phyloP scores from a whole-genome alignment of 2,797 vertebrate species.

The Eremophila alpestris region DNA sequence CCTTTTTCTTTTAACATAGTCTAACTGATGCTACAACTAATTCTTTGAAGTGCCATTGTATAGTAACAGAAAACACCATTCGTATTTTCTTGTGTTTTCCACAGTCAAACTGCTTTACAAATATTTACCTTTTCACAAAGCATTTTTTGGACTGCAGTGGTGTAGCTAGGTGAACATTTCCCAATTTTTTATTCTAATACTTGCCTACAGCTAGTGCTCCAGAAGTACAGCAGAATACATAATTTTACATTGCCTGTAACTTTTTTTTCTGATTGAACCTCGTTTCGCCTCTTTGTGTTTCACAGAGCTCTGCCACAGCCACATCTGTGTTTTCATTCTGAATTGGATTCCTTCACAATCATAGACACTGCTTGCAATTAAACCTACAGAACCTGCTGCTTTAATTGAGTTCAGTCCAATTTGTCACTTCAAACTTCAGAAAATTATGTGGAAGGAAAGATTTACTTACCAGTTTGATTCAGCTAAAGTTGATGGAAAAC shows the following conservation, averaged over 20 bases:
- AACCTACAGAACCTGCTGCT: conserved; percentile 62
- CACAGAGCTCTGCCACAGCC: neutral
- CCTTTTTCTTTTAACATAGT: neutral
- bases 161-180: neutral
- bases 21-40: conserved; percentile 25
- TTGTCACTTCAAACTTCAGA: conserved; percentile 74
- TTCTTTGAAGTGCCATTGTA: conserved; percentile 39
- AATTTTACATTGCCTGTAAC: neutral
- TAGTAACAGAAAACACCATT: neutral
- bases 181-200: neutral
- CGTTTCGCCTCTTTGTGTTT: neutral
- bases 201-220: neutral
- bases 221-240: neutral
- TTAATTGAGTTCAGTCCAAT: conserved; percentile 77
- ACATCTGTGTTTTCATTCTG: conserved; percentile 50
- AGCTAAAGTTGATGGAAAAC: conserved; percentile 70
- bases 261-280: conserved; percentile 2
- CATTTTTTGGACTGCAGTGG: neutral
- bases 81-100: neutral
- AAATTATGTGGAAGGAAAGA: conserved; percentile 74
- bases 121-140: neutral
- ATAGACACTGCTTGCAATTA: conserved; percentile 65
- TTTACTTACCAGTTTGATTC: conserved; percentile 71
- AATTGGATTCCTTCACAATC: conserved; percentile 56
- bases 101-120: neutral